Percentiles rank a stretch among this genome's conserved stretches.
phyloP scores from a whole-genome alignment of 2,888 invertebrate species.

The Agrochola lychnidis region DNA sequence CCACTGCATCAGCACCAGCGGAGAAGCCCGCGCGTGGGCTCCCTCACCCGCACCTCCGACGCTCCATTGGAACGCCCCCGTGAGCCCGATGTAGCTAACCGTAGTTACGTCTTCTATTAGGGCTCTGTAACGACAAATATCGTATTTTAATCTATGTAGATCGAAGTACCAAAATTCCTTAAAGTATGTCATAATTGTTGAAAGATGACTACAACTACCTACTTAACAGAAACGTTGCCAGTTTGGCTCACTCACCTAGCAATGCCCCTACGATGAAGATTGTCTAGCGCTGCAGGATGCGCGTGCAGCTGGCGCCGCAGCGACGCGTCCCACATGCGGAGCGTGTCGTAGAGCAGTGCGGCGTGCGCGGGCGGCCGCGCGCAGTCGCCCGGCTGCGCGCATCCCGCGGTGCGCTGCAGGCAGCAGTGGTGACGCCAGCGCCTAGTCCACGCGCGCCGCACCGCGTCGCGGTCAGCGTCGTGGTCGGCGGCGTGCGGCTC shows the following conservation, averaged over 20 bases:
- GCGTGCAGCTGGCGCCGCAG: conserved; percentile 71
- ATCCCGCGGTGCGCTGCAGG: conserved; percentile 40
- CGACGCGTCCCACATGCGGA: conserved; percentile 80
- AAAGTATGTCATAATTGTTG: neutral
- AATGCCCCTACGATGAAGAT: conserved; percentile 75
- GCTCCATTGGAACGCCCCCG: conserved; percentile 80
- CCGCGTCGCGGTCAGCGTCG: conserved; percentile 35
- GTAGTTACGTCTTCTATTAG: conserved; percentile 72
- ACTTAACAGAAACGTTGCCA: neutral
- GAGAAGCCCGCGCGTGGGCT: conserved; percentile 40
- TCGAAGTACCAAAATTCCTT: neutral
- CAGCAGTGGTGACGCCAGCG: conserved; percentile 46
- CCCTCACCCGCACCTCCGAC: conserved; percentile 49
- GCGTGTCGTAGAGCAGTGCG: conserved; percentile 82
- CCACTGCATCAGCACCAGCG: conserved; percentile 90
- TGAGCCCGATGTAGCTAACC: conserved; percentile 75
- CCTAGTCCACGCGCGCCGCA: conserved; percentile 28
- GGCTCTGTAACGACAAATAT: conserved; percentile 63
- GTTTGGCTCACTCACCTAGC: conserved; percentile 73
- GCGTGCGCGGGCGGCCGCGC: conserved; percentile 71
- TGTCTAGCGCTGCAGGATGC: conserved; percentile 74
- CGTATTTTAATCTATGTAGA: neutral
- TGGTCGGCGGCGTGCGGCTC: conserved; percentile 48
- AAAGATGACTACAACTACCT: neutral
- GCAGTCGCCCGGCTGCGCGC: conserved; percentile 19